These are phyloP conservation scores for Bembecia ichneumoniformis DNA, from an alignment of 2,888 invertebrate genomes.

Conservation along the genomic window DNA sequence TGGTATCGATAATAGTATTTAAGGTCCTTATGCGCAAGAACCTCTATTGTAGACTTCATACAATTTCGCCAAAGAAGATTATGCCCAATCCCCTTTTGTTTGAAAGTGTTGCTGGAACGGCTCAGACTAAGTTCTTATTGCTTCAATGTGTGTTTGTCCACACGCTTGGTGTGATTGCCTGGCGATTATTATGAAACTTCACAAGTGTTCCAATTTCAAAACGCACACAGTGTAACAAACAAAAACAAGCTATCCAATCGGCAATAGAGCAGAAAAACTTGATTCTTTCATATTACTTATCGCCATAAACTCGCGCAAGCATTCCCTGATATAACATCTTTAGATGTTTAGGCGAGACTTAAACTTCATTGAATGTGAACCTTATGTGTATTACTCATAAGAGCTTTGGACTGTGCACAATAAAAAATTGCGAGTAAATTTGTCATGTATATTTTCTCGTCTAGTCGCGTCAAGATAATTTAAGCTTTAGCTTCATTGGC, in stretches of 20 bases:
- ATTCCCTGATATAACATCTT: conserved; percentile 18
- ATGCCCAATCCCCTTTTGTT: too few relatives aligned
- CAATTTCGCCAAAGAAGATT: too few relatives aligned
- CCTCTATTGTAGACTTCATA: too few relatives aligned
- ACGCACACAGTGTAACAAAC: conserved; percentile 24
- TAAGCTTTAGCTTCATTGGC: neutral
- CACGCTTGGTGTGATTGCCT: too few relatives aligned
- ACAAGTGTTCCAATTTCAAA: conserved; percentile 17
- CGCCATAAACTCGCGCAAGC: conserved; percentile 34
- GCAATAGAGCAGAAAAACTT: conserved; percentile 29
- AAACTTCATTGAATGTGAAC: neutral
- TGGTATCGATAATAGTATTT: too few relatives aligned
- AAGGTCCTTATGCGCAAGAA: too few relatives aligned
- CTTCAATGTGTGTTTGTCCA: too few relatives aligned
- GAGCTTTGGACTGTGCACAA: neutral
- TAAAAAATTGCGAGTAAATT: neutral
- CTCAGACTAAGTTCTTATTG: too few relatives aligned
- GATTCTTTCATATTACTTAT: conserved; percentile 47
- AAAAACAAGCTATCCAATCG: conserved; percentile 33
- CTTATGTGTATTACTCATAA: neutral
- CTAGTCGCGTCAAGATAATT: neutral
- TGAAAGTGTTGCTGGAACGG: too few relatives aligned
- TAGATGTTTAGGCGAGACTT: neutral
- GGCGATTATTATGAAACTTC: conserved; percentile 5
- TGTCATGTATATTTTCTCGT: neutral